Evolutionary conservation across 2,113 vertebrate species (phyloP).

Genomic region (Zosterops japonicus): DNA sequence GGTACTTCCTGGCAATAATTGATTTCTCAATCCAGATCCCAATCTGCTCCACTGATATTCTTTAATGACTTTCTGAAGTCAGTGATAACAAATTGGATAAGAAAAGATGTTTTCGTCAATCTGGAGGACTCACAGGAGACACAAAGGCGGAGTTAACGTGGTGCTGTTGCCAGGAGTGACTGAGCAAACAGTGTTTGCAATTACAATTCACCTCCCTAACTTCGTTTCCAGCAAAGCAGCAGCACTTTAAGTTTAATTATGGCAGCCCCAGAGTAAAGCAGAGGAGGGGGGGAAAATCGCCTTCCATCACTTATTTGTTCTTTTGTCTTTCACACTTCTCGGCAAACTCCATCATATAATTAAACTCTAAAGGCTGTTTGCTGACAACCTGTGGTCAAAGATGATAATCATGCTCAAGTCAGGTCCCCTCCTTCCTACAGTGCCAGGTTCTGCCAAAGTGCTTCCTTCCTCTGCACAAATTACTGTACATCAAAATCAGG

Average conservation of each 20-base stretch:
- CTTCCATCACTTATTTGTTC: slow-evolving; percentile 13
- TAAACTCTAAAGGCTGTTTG: slow-evolving; percentile 41
- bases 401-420: neutral
- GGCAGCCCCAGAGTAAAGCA: slow-evolving; percentile 20
- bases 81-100: slow-evolving; percentile 51
- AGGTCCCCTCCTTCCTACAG: neutral
- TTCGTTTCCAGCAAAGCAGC: slow-evolving; percentile 26
- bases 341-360: neutral
- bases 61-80: slow-evolving; percentile 62
- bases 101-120: slow-evolving; percentile 43
- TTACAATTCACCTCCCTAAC: slow-evolving; percentile 46
- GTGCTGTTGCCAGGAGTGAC: slow-evolving; percentile 37
- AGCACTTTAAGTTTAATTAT: slow-evolving; percentile 58
- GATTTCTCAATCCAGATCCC: slow-evolving; percentile 46
- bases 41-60: slow-evolving; percentile 41
- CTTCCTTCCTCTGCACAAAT: neutral
- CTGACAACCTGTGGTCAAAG: neutral
- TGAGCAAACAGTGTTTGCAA: slow-evolving; percentile 50
- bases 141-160: slow-evolving; percentile 34
- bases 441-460: neutral
- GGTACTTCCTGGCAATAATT: slow-evolving; percentile 50
- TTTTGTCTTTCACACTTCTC: slow-evolving; percentile 26
- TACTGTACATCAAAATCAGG: neutral
- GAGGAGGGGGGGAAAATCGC: neutral
- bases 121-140: slow-evolving; percentile 12